A percentile compares a stretch with the other conserved stretches of the same genome.
Conservation (phyloP, 2,113 vertebrate genomes). For the Cyrtonyx montezumae region DNA sequence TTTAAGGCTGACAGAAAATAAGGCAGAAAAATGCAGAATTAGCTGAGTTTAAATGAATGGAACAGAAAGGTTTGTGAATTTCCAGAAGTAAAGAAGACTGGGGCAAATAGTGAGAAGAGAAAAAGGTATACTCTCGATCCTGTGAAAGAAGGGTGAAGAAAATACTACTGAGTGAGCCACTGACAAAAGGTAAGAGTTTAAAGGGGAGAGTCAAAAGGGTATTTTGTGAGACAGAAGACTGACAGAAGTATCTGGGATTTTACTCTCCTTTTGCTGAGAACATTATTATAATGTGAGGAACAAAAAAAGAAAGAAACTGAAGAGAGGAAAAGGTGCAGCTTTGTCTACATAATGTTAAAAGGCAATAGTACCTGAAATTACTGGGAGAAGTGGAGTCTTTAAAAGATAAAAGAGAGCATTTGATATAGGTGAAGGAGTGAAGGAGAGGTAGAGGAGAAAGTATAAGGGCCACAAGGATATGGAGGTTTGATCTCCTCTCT, state of each 20-base stretch:
- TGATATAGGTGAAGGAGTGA: background rate
- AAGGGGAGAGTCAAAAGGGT: slow-evolving; percentile 6
- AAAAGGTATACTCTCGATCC: background rate
- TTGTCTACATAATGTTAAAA: background rate
- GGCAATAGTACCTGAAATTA: background rate
- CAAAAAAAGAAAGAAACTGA: background rate
- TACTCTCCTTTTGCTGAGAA: slow-evolving; percentile 1
- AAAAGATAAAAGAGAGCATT: background rate
- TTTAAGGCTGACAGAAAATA: background rate
- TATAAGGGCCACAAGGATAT: background rate
- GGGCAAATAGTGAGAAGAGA: background rate
- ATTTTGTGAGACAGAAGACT: slow-evolving; percentile 3
- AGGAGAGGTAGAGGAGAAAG: background rate
- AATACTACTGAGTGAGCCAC: background rate
- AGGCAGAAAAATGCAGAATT: background rate
- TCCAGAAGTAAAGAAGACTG: background rate
- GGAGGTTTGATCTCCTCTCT: background rate
- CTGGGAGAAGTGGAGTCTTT: background rate
- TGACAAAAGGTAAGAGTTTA: background rate
- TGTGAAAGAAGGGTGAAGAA: background rate
- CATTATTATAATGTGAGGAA: background rate
- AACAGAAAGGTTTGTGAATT: background rate
- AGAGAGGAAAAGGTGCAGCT: background rate
- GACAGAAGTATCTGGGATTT: slow-evolving; percentile 13
- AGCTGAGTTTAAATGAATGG: background rate